Base-by-base conservation (phyloP, 2,797 vertebrate species). In the Sebastes hubbsi region DNA sequence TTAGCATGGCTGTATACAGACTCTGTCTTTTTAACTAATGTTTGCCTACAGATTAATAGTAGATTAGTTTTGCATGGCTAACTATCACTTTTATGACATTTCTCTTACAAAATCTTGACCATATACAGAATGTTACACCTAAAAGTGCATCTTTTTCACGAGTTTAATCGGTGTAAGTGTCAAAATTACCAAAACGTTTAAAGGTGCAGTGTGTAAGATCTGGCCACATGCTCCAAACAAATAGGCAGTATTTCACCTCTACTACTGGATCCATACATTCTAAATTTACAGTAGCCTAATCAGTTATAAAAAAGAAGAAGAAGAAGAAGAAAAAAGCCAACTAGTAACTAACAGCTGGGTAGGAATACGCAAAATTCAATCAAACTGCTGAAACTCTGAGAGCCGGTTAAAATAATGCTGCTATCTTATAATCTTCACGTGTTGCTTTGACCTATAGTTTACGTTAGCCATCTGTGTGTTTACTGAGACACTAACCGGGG, bases 201-300 rank as follows among this genome's bases (percentile, higher is more conserved):
- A 20, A 20, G 42, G 42, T 46, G 42, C 42, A 46, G 42, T 46
- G 42, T 46, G 42, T 46, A 46, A 18, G 16, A 46, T 46, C 16
- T 20, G 16, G 7, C 42, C 16, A 46, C 42, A 46, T 46, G 42
- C 42, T 46, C 42, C 42, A 46, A 46, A 46, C 42, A 46, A 46
- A 46, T 46, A 46, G 42, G 42, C 42, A 18, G 16, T 0, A 18
- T 46, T 46, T 49, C 46, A 49, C 16, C 46, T 49, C 46, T 46
- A 46, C 16, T 46, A 46, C 0, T 46, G 42, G 0, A 46, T 46
- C 42, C 42, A 0, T 46, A 8, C 42, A 46, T 0, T 46, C 42
- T 46, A 0, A 18, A 46, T 46, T 8, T 46, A 46, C 42, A 18
- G 42, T 46, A 30, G 29, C 29, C 29, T 30, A 3, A 16, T 42